These are phyloP conservation scores for Hirundichthys speculiger DNA, from an alignment of 2,113 vertebrate species.

Conservation along the genomic window DNA sequence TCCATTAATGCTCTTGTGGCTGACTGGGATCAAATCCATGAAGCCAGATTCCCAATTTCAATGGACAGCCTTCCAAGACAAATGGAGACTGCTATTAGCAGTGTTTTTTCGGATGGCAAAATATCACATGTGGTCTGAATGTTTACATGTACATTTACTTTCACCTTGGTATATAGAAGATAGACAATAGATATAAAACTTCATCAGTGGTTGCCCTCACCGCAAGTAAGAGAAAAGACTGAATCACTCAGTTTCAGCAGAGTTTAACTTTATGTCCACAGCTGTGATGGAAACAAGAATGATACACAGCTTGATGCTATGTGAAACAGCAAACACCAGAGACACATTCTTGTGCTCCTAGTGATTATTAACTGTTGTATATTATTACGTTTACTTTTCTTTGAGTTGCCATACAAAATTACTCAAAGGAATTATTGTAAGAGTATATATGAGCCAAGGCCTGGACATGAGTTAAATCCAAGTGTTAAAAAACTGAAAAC, in stretches of 20 bases:
- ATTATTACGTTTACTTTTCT: neutral
- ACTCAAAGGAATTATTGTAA: neutral
- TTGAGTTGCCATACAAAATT: neutral
- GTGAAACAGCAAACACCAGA: neutral
- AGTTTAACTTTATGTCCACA: neutral
- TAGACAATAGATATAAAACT: neutral
- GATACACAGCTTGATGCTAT: neutral
- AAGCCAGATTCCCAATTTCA: conserved; percentile 3
- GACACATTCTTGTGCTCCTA: neutral
- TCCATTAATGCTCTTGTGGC: conserved; percentile 15
- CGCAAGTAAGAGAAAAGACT: too few species aligned
- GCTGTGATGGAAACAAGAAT: neutral
- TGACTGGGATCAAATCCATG: conserved; percentile 42
- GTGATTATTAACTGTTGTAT: neutral
- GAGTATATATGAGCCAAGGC: neutral
- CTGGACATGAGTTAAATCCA: neutral
- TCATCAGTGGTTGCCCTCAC: neutral
- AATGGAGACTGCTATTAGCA: neutral
- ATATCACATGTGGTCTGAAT: neutral
- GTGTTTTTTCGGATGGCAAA: neutral
- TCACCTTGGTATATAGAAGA: neutral
- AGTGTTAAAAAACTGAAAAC: too few species aligned
- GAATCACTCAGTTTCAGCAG: neutral
- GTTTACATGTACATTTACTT: neutral
- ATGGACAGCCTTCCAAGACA: neutral